A percentile compares a stretch with the other conserved stretches of the same genome.
These are phyloP conservation scores for Hippocampus comes DNA, from an alignment of 2,113 vertebrate species.

Conservation along the genomic window DNA sequence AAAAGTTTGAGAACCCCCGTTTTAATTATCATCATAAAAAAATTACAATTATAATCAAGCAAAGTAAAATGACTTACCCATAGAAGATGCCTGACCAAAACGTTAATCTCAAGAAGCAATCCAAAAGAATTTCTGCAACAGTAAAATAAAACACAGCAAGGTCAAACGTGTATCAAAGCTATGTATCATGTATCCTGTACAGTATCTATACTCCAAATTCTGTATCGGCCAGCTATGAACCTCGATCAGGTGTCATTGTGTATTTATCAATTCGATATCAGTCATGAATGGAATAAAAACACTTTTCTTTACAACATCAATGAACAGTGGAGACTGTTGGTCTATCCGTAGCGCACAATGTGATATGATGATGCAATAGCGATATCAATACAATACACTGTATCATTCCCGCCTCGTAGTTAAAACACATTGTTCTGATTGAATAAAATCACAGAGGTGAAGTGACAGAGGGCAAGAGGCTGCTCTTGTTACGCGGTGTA, in stretches of 20 bases:
- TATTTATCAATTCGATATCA: neutral
- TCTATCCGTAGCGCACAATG: neutral
- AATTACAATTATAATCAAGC: too few species aligned
- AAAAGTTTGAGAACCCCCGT: too few species aligned
- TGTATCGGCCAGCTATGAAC: neutral
- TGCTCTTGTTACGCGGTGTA: slow-evolving; percentile 54
- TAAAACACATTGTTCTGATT: slow-evolving; percentile 4
- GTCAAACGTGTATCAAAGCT: too few species aligned
- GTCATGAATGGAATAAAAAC: neutral
- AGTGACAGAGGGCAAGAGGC: slow-evolving; percentile 7
- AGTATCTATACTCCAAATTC: too few species aligned
- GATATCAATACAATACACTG: neutral
- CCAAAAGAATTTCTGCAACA: too few species aligned
- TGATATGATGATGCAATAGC: neutral
- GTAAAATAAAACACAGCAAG: too few species aligned
- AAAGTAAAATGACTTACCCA: too few species aligned
- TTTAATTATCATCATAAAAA: too few species aligned
- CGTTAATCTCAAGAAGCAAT: too few species aligned
- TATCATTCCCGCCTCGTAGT: neutral
- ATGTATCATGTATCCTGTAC: too few species aligned
- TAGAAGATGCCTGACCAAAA: too few species aligned
- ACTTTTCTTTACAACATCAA: neutral
- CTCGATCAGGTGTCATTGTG: slow-evolving; percentile 29
- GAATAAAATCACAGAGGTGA: slow-evolving; percentile 7
- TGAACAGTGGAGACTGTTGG: neutral